Evolutionary conservation across 2,888 invertebrate species (phyloP).

Genomic region (Ischnura elegans): DNA sequence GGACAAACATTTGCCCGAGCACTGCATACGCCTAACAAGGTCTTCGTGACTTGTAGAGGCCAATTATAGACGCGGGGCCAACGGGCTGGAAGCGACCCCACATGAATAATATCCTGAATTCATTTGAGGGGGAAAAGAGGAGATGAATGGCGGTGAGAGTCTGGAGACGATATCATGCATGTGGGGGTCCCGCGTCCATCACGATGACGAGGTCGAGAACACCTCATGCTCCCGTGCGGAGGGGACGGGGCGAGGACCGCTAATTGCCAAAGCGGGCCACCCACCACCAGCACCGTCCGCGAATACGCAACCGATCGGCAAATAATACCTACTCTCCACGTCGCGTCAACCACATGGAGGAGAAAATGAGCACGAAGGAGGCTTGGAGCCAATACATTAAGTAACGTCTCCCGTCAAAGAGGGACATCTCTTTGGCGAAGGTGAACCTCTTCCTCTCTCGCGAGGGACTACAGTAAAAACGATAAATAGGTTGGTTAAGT

Average conservation of each 20-base stretch:
- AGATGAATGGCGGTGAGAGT: not conserved
- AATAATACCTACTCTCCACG: not conserved
- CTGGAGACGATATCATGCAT: not conserved
- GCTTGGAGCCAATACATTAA: not conserved
- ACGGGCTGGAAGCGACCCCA: not conserved
- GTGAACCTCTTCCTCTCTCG: not conserved
- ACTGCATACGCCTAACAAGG: not conserved
- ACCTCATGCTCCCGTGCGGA: not conserved
- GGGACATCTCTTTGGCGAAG: not conserved
- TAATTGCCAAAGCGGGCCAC: conserved; percentile 2
- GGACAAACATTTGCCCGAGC: not conserved
- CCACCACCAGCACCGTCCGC: not conserved
- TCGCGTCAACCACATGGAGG: not conserved
- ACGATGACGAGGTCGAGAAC: not conserved
- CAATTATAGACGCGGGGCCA: conserved; percentile 8
- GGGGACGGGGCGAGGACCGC: not conserved
- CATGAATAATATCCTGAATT: not conserved
- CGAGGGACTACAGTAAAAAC: not conserved
- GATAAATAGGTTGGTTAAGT: too few species aligned
- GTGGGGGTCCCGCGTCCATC: not conserved
- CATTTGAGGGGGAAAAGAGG: not conserved
- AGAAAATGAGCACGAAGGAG: not conserved
- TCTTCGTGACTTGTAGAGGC: conserved; percentile 46
- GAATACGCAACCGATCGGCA: conserved; percentile 16
- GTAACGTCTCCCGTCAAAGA: not conserved